Base-by-base conservation (phyloP, 2,888 invertebrate genomes). In the Eupithecia abbreviata region DNA sequence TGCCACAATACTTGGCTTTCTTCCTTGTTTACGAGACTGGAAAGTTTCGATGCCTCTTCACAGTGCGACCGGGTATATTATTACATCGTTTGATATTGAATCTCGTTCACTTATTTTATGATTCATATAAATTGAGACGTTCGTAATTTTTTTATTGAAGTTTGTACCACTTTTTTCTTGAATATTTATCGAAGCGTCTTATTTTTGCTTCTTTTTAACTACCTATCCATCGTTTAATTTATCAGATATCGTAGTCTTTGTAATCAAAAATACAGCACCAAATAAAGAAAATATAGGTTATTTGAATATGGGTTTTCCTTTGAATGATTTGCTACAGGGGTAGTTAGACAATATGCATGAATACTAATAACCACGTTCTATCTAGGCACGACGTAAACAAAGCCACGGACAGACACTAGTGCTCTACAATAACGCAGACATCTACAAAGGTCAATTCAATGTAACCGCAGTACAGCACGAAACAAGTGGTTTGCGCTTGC, bases 21-120 rank as follows among this genome's bases (percentile, higher is more conserved):
- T 18, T n/a, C 9, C 10, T 58, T 9, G 58, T 58, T 18, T 9
- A 58, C n/a, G 18, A 9, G 18, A 9, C 3, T 58, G 58, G 7
- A 55, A 71, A 55, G 15, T 3, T 43, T 70, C 6, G 5, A n/a
- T 73, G 58, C 71, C 71, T 75, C 30, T 75, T 77, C 49, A 6
- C 71, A 75, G 70, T 75, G 75, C 73, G 4, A 1, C 13, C 45
- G 45, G 15, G 71, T 62, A 45, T 55, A 45, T 73, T 30, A 72
- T 71, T 72, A 66, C 67, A 75, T 49, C 62, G 66, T 77, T 69
- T 70, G 49, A 73, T 75, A 73, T 75, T 71, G 45, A 47, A 71
- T n/a, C 66, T 51, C 67, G 62, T 72, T 71, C 72, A 70, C 47
- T 75, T 70, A 73, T 75, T 78, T 78, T 78, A 75, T 73, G 75